Evolutionary conservation across 2,797 vertebrate species (phyloP).

Genomic region (Harpagifer antarcticus): DNA sequence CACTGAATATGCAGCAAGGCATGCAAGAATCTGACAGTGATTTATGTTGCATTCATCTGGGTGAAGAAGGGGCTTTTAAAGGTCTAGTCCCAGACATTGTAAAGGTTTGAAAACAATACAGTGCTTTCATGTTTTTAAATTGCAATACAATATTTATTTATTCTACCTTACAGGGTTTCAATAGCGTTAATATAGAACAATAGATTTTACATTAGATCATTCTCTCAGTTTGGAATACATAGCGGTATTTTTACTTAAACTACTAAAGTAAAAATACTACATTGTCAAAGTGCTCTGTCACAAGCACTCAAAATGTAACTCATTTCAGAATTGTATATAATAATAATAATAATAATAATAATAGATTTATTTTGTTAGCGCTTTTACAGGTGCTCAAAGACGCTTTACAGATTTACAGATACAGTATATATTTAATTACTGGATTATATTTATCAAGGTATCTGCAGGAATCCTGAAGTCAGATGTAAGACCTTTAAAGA

Average conservation of each 20-base stretch:
- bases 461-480: no score
- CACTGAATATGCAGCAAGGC: slow-evolving; percentile 17
- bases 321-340: no score
- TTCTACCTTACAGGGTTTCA: not conserved
- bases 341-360: no score
- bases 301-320: no score
- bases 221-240: not conserved
- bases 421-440: no score
- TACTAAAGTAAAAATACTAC: not conserved
- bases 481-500: no score
- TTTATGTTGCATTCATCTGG: slow-evolving; percentile 12
- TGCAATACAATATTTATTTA: not conserved
- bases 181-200: not conserved
- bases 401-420: no score
- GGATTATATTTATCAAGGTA: no score
- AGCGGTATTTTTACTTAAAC: not conserved
- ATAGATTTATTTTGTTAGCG: no score
- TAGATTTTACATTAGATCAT: slow-evolving; percentile 3
- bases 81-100: not conserved
- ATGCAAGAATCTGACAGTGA: slow-evolving; percentile 1
- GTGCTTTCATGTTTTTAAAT: not conserved
- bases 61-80: slow-evolving; percentile 21
- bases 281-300: not conserved
- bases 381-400: no score
- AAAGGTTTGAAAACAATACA: not conserved